Base-by-base conservation (phyloP, 2,888 invertebrate species). In the Actias luna region DNA sequence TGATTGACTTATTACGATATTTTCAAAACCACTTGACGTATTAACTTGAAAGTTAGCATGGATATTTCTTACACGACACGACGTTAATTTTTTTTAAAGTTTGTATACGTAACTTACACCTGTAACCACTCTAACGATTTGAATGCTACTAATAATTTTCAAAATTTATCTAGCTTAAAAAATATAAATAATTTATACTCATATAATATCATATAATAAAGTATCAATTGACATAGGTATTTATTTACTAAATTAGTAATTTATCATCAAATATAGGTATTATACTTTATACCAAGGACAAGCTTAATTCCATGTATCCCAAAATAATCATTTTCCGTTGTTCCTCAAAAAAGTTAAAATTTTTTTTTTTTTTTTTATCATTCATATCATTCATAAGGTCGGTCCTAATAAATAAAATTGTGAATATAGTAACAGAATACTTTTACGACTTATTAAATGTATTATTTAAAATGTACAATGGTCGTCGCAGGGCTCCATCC, bases 391-490 rank as follows among this genome's bases (percentile, higher is more conserved):
- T 70, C 64, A 68, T 60, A 72, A 66, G 1, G 10, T 5, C 3
- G 12, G 22, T 18, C 10, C 25, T 22, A 50, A 25, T 25, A 50
- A 50, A 25, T 50, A 50, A 25, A 16, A 50, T 25, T 50, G 12
- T 22, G 0, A 2, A 10, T 50, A 14, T 22, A 25, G 42, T 10
- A 3, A 50, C 2, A 16, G 7, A 42, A 42, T 1, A 22, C 25
- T 25, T 2, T 22, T 12, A 22, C 22, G 46, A 12, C 25, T 50
- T 50, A 50, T 50, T 25, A 25, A 55, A 55, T 29, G 8, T 55
- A n/a, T 16, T 29, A 85, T 87, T 89, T 89, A 87, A 91, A 91
- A 87, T 89, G 90, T 87, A 84, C 84, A 88, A 85, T 84, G 85
- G 86, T 85, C 84, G 86, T 87, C 86, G 90, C 85, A 88, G 85